Evolutionary conservation across 2,113 vertebrate genomes (phyloP), one percentile per base, ranked within the genome.

Genomic region (Tragelaphus scriptus): DNA sequence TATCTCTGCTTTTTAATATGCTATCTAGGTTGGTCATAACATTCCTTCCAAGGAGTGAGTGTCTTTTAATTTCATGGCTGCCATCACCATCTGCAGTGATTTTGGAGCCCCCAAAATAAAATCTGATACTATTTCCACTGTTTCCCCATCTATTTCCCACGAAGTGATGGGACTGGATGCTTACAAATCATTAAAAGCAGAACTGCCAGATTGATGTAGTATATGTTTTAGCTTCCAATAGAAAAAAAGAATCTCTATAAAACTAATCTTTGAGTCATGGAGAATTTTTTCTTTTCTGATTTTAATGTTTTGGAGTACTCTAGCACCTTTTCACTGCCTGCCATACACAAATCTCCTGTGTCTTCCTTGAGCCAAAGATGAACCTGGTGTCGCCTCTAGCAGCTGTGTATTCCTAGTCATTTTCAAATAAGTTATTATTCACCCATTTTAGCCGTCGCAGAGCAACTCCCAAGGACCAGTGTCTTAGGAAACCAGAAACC

Each of bases 281-380:
- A 96, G 55, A 91, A 71, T 53, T 94, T 96, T 97, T 88, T 59
- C 59, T 94, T 63, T 96, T 97, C 81, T 91, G 88, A 96, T 98
- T 98, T 94, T 95, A 91, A 49, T 89, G 87, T 88, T 97, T 96
- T 90, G 85, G 81, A 59, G 58, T 1, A 0, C 97, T 90, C 49
- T 6, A 95, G 55, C 6, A 28, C 23, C 30, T 97, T 97, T 98
- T 98, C 9, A 26, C 65, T 63, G 51, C 61, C 94, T 97, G 80
- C 80, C 80, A 58, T 92, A 81, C 65, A 80, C 56, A 88, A 89
- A 95, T 81, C 91, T 85, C 94, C 79, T 36, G 19, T 61, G 14
- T 84, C 58, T 91, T 79, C 36, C 51, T 36, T n/a, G n/a, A 96
- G 88, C 85, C 44, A 28, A 85, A 87, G 95, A 96, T 55, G 88